Percentiles rank a stretch among this genome's conserved stretches.
phyloP scores from a whole-genome alignment of 2,888 invertebrate genomes.

The Adineta ricciae region DNA sequence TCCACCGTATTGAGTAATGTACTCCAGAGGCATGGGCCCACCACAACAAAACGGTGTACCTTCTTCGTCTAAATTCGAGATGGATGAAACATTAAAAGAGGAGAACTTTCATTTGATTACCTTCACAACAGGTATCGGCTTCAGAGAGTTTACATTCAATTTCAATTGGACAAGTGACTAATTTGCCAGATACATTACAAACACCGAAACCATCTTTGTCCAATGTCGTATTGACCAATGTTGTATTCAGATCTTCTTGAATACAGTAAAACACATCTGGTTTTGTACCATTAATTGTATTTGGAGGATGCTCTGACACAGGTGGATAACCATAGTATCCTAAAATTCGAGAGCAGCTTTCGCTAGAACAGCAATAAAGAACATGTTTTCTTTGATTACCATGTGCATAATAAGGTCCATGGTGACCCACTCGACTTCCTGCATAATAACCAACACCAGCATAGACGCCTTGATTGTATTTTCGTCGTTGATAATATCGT shows the following conservation, averaged over 20 bases:
- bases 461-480: background rate
- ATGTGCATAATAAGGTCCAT: background rate
- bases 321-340: background rate
- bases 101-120: too few species aligned
- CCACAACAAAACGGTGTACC: background rate
- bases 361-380: background rate
- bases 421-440: background rate
- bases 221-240: background rate
- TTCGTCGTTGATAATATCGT: conserved; percentile 12
- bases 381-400: too few species aligned
- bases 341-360: background rate
- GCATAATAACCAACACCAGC: background rate
- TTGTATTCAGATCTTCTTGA: background rate
- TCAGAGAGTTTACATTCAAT: background rate
- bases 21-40: background rate
- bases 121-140: conserved; percentile 11
- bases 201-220: background rate
- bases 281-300: background rate
- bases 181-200: background rate
- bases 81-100: too few species aligned
- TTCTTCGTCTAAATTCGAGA: background rate
- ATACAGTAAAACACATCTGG: background rate
- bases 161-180: conserved; percentile 10
- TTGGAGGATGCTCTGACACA: background rate
- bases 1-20: background rate